These are phyloP conservation scores for Triops longicaudatus DNA, from an alignment of 1,140 invertebrate genomes.

Conservation along the genomic window DNA sequence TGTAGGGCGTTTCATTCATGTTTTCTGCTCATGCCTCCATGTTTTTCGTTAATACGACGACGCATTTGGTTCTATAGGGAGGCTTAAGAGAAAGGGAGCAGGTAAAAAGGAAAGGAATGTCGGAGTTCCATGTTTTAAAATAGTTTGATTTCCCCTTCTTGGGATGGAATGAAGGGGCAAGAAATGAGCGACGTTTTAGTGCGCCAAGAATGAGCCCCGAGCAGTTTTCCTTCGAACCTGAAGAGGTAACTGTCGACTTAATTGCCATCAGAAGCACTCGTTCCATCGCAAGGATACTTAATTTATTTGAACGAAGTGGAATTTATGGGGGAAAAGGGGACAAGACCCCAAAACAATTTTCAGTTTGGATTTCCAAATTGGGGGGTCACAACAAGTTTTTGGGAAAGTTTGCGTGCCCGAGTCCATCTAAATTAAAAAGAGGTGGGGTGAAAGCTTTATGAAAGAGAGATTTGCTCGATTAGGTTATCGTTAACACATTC, in stretches of 20 bases:
- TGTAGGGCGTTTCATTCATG: not conserved
- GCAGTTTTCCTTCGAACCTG: not conserved
- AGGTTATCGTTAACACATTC: conserved; percentile 3
- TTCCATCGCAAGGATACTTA: not conserved
- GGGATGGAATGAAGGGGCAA: not conserved
- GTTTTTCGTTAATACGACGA: not conserved
- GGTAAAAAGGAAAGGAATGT: not conserved
- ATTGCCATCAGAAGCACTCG: not conserved
- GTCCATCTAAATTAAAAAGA: too few relatives aligned
- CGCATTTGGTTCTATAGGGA: not conserved
- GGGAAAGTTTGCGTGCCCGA: not conserved
- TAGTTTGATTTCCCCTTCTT: not conserved
- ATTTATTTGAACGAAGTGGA: not conserved
- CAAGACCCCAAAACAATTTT: too few relatives aligned
- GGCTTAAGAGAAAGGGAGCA: not conserved
- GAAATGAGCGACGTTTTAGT: not conserved
- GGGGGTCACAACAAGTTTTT: not conserved
- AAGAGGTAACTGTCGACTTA: not conserved
- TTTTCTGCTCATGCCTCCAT: not conserved
- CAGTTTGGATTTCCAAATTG: too few relatives aligned
- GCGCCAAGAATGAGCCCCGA: not conserved
- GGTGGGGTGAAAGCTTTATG: not conserved
- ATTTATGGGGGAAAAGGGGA: not conserved
- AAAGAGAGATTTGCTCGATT: not conserved
- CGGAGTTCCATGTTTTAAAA: not conserved